A percentile compares a stretch with the other conserved stretches of the same genome.
Evolutionary conservation across 2,113 vertebrate genomes (phyloP).

Genomic region (Barbus barbus): DNA sequence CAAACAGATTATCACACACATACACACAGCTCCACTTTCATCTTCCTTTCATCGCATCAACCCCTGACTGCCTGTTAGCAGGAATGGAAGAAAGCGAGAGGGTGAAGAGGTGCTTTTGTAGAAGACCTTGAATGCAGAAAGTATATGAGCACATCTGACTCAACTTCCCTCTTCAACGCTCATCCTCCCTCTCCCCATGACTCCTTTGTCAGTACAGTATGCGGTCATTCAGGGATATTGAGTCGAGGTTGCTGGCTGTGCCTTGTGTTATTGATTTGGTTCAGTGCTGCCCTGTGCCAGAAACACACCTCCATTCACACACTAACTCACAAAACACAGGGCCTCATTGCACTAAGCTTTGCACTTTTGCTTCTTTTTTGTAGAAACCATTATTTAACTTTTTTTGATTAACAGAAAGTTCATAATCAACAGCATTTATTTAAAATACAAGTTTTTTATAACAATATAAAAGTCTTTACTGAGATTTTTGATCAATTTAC

Average conservation of each 20-base stretch:
- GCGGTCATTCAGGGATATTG: slow-evolving; percentile 25
- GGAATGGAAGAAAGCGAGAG: not conserved
- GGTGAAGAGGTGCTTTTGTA: slow-evolving; percentile 33
- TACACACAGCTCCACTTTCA: slow-evolving; percentile 38
- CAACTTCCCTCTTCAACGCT: slow-evolving; percentile 9
- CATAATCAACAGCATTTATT: no score
- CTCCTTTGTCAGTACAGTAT: slow-evolving; percentile 22
- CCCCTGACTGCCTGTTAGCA: not conserved
- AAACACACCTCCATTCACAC: not conserved
- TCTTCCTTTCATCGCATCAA: slow-evolving; percentile 35
- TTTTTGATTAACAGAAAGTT: not conserved
- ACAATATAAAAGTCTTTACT: not conserved
- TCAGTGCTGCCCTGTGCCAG: not conserved
- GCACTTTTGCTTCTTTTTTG: no score
- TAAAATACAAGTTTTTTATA: no score
- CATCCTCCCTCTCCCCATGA: not conserved
- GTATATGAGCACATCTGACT: slow-evolving; percentile 30
- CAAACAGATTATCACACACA: slow-evolving; percentile 14
- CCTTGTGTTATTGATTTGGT: slow-evolving; percentile 27
- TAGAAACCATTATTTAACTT: no score
- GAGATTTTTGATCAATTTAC: no score
- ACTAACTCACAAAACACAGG: not conserved
- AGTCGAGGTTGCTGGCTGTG: slow-evolving; percentile 28
- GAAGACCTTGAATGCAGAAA: slow-evolving; percentile 44
- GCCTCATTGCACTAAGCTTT: not conserved